Conservation (phyloP, 2,113 vertebrate genomes). For the Odontesthes bonariensis region DNA sequence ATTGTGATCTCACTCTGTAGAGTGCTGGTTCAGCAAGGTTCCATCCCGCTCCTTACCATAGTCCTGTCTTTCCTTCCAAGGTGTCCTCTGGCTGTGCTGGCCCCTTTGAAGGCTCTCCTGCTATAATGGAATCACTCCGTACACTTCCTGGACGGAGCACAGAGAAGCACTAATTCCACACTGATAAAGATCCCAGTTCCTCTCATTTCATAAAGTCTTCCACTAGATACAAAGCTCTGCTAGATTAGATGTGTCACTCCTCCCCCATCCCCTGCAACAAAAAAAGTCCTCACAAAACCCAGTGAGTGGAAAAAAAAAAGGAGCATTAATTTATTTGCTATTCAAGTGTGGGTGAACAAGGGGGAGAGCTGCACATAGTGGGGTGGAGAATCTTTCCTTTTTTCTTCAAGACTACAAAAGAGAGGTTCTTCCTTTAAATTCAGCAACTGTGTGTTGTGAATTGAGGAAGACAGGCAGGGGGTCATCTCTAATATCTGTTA, state of each 20-base stretch:
- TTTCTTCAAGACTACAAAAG: constrained; percentile 63
- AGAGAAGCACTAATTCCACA: constrained; percentile 92
- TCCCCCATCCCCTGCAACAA: constrained; percentile 70
- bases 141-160: constrained; percentile 87
- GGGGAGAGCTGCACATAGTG: constrained; percentile 26
- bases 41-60: constrained; percentile 91
- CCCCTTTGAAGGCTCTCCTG: constrained; percentile 88
- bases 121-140: constrained; percentile 92
- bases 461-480: constrained; percentile 84
- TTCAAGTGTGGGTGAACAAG: constrained; percentile 66
- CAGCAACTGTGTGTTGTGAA: constrained; percentile 76
- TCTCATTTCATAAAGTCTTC: constrained; percentile 97
- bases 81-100: constrained; percentile 89
- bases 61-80: constrained; percentile 92
- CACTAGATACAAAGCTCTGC: constrained; percentile 91
- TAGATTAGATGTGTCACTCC: constrained; percentile 94
- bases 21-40: constrained; percentile 98
- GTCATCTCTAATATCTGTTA: constrained; percentile 89
- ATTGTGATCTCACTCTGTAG: constrained; percentile 88
- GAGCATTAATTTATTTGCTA: constrained; percentile 73
- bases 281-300: constrained; percentile 70
- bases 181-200: constrained; percentile 97
- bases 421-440: constrained; percentile 49
- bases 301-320: constrained; percentile 6
- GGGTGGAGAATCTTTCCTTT: constrained; percentile 52